Base-by-base conservation (phyloP, 2,113 vertebrate genomes). In the Paraplagusia blochii region DNA sequence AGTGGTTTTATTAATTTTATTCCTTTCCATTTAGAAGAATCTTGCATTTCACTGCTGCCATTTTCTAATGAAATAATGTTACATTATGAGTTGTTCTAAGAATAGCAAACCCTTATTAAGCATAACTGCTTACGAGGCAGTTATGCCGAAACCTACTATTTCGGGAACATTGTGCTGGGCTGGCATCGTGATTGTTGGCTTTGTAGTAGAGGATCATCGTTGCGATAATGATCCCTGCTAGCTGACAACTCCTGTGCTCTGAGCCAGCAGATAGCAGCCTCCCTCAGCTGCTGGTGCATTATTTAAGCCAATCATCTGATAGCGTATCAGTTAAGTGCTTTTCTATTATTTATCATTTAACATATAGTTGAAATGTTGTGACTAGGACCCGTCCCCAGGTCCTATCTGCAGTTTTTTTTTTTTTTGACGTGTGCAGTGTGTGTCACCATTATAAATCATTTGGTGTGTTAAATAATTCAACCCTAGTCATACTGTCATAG, bases 1-100 rank as follows among this genome's bases (percentile, higher is more conserved):
- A 15, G 11, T 7, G 3, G 3, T 2, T 16, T 15, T 8, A 9
- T 11, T 11, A n/a, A n/a, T n/a, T n/a, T n/a, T n/a, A n/a, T 38
- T 38, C 7, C 36, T 11, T 11, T 11, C 3, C 3, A 1, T 40
- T 11, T 40, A 12, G 2, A 40, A 11, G 12, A 40, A 11, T 12
- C 4, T 4, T 13, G 36, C 8, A 38, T 10, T 38, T 11, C 36
- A 11, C 36, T 44, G 59, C 52, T 63, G 74, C 59, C 58, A 63
- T 77, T 58, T 69, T 44, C n/a, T 81, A 61, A 29, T 29, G 22
- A 29, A 82, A 82, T 81, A 66, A 81, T 78, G 81, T 66, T 77
- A 60, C 54, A 61, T 60, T 42, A 58, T 59, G 68, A 63, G 62
- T 29, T 34, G 51, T 59, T 76, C 79, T 76, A 84, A 79, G 47